Conservation (phyloP, 1,140 invertebrate genomes). For the Eupristina koningsbergeri region DNA sequence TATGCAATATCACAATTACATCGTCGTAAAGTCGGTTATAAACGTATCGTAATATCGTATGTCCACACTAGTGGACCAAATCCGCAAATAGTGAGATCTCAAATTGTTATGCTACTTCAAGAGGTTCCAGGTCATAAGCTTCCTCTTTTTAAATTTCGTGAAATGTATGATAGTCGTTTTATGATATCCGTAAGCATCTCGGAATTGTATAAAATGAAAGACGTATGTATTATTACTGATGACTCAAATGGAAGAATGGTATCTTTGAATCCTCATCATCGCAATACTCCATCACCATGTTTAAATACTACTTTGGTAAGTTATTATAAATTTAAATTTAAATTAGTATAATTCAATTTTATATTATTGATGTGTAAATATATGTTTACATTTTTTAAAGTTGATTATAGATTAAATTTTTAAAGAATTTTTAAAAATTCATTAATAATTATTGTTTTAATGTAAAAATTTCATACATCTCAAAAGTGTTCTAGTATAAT, state of each 20-base stretch:
- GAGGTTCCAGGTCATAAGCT: conserved; percentile 84
- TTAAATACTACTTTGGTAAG: conserved; percentile 59
- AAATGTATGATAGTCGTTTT: conserved; percentile 88
- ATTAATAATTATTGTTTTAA: no score
- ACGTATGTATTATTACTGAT: conserved; percentile 83
- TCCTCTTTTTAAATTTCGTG: conserved; percentile 89
- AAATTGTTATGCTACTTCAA: conserved; percentile 77
- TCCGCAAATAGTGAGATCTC: conserved; percentile 79
- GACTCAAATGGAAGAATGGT: conserved; percentile 83
- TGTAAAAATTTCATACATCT: no score
- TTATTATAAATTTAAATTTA: not conserved
- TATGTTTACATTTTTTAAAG: not conserved
- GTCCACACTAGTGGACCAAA: conserved; percentile 78
- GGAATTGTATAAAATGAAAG: conserved; percentile 86
- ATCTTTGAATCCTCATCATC: conserved; percentile 75
- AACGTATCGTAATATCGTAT: conserved; percentile 86
- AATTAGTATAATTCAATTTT: not conserved
- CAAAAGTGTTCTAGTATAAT: no score
- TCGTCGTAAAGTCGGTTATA: conserved; percentile 86
- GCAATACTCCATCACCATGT: conserved; percentile 75
- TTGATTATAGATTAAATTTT: no score
- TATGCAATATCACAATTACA: conserved; percentile 89
- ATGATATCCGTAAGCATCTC: conserved; percentile 85
- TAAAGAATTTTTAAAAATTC: no score
- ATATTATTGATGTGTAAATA: not conserved